Base-by-base conservation (phyloP, 2,113 vertebrate species). In the Centropus unirufus region DNA sequence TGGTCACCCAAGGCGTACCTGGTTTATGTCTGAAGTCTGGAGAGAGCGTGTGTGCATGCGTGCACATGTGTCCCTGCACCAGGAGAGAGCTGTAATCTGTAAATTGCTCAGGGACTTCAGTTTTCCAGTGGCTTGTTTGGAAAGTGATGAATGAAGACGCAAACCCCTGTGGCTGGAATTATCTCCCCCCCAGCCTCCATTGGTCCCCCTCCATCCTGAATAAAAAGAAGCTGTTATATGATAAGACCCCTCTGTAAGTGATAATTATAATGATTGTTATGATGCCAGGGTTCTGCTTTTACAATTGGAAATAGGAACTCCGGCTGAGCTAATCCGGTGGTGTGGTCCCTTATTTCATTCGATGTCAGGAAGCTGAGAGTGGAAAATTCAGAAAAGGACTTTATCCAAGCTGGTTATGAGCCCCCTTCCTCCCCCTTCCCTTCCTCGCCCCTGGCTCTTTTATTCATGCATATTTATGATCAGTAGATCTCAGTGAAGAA, bases 201-300 rank as follows among this genome's bases (percentile, higher is more conserved):
- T 6, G 8, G 90, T 74, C 79, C 47, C 51, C 5, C 75, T 86
- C 90, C 78, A 78, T 40, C 67, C 59, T 1, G 7, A 61, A 70
- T 87, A 92, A 94, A 95, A 91, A 94, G 95, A 95, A 96, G 94
- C 93, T 97, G 97, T 96, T 97, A 85, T 89, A 96, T 88, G 97
- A 97, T 97, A 97, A 97, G 96, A 92, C 93, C 91, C 84, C 83
- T 97, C 96, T 96, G 94, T 61, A 94, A 75, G 89, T 80, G 96
- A 97, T 97, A 97, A 97, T 98, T 97, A 97, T 88, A 77, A 92
- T 77, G 94, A 94, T 95, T 94, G 92, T 97, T 96, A 94, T 92
- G 91, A 97, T 96, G 95, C 93, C 93, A 73, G 76, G 81, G 95
- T 29, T 92, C 89, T 80, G 88, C 62, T 89, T 88, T 68, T 34